Percentiles rank a stretch among this genome's conserved stretches.
Evolutionary conservation across 2,888 invertebrate genomes (phyloP).

Genomic region (Drosophila subsilvestris): DNA sequence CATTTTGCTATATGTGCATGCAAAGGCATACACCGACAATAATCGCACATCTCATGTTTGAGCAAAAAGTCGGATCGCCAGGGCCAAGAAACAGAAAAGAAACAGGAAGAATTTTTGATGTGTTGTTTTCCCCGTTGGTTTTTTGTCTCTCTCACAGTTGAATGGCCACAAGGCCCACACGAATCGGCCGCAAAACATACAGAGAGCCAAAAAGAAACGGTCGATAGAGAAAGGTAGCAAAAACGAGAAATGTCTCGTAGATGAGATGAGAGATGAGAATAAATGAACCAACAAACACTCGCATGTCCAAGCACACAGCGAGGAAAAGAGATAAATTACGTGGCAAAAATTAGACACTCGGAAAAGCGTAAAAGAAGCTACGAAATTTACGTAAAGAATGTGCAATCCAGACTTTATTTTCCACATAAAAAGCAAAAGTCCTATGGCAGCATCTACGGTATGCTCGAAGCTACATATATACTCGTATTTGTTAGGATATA

Average conservation of each 20-base stretch:
- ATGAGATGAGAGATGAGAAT: conserved; percentile 23
- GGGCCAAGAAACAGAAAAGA: conserved; percentile 27
- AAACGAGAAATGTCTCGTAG: conserved; percentile 42
- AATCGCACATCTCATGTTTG: conserved; percentile 11
- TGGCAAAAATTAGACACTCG: conserved; percentile 25
- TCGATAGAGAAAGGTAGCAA: conserved; percentile 40
- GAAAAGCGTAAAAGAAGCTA: conserved; percentile 2
- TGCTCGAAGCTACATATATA: not conserved
- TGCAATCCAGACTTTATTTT: not conserved
- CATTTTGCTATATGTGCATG: conserved; percentile 69
- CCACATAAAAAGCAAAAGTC: conserved; percentile 9
- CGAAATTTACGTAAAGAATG: not conserved
- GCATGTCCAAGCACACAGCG: conserved; percentile 17
- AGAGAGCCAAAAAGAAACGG: conserved; percentile 17
- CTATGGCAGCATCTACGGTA: not conserved
- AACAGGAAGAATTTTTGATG: conserved; percentile 72
- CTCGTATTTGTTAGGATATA: not conserved
- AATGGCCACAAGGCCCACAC: conserved; percentile 68
- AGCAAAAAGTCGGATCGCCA: conserved; percentile 44
- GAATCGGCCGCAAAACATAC: not conserved
- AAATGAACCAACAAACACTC: conserved; percentile 55
- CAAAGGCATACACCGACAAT: conserved; percentile 58
- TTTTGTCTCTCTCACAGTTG: conserved; percentile 69
- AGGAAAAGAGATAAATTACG: conserved; percentile 48
- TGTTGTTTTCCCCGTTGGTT: conserved; percentile 46